These are phyloP conservation scores for Platichthys stellatus DNA, from an alignment of 2,113 vertebrate genomes.

Conservation along the genomic window DNA sequence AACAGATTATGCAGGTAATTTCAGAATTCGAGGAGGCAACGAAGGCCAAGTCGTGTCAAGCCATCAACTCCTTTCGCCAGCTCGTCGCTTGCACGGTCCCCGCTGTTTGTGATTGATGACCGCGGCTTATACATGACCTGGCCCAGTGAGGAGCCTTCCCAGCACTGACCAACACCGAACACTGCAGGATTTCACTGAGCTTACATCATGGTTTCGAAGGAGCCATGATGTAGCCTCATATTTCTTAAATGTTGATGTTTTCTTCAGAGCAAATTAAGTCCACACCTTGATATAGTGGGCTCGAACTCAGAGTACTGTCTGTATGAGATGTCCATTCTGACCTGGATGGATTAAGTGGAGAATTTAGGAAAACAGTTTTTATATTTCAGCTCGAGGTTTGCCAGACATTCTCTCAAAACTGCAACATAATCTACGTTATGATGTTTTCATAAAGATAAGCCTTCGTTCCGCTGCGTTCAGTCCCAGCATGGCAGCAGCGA, in stretches of 20 bases:
- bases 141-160: constrained; percentile 44
- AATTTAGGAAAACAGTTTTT: constrained; percentile 50
- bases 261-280: constrained; percentile 37
- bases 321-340: constrained; percentile 30
- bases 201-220: constrained; percentile 44
- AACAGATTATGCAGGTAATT: constrained; percentile 79
- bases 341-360: constrained; percentile 34
- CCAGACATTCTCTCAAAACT: constrained; percentile 43
- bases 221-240: constrained; percentile 31
- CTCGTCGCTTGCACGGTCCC: constrained; percentile 51
- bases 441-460: constrained; percentile 55
- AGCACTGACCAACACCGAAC: constrained; percentile 52
- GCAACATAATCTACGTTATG: constrained; percentile 38
- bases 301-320: constrained; percentile 27
- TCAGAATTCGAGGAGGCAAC: constrained; percentile 64
- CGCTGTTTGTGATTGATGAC: constrained; percentile 82
- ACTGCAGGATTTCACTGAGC: constrained; percentile 51
- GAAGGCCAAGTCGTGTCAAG: constrained; percentile 78
- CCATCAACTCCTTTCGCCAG: constrained; percentile 72
- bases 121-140: constrained; percentile 56
- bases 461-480: constrained; percentile 27
- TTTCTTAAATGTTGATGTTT: constrained; percentile 39
- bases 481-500: constrained; percentile 22
- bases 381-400: constrained; percentile 38
- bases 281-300: constrained; percentile 13